Base-by-base conservation (phyloP, 2,797 vertebrate species). In the Enteromius argenteus region DNA sequence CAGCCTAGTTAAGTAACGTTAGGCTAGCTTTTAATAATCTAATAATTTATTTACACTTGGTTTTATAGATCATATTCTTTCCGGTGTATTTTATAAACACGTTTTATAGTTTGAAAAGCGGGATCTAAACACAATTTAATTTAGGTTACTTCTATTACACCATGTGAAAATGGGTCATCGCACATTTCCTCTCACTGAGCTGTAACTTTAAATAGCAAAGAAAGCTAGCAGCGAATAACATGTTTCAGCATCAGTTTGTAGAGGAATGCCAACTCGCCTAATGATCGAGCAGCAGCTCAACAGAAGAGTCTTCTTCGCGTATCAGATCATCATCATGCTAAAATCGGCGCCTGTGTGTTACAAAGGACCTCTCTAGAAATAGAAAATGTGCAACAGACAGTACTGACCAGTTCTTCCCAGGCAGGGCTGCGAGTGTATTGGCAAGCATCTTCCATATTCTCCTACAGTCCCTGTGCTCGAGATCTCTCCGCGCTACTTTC, bases 401-500 rank as follows among this genome's bases (percentile, higher is more conserved):
- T 60, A 97, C 97, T 96, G 89, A 98, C 98, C 97, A 98, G 95
- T 91, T 98, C 96, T 91, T 98, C 98, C 97, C 97, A 97, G 88
- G 93, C 96, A 62, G 96, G 97, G 92, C 97, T 97, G 90, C 96
- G 96, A 90, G 89, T 92, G 92, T 95, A 96, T 80, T 90, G 93
- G 89, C 90, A 93, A 85, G 94, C 95, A 89, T 96, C 95, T 88
- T 98, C 97, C 97, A 98, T 98, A 88, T 85, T 95, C 91, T 92
- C 86, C 86, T 78, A 81, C 51, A 68, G 89, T 93, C 89, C 82
- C 89, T 74, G 88, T 90, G 51, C 90, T 91, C 80, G 76, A 81
- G 80, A 64, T 82, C 79, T 62, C 30, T 17, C 71, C 72, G 32
- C 27, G 83, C 90, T 85, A 88, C 86, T 84, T 49, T 83, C 81